Base-by-base conservation (phyloP, 2,113 vertebrate genomes). In the Charina bottae region DNA sequence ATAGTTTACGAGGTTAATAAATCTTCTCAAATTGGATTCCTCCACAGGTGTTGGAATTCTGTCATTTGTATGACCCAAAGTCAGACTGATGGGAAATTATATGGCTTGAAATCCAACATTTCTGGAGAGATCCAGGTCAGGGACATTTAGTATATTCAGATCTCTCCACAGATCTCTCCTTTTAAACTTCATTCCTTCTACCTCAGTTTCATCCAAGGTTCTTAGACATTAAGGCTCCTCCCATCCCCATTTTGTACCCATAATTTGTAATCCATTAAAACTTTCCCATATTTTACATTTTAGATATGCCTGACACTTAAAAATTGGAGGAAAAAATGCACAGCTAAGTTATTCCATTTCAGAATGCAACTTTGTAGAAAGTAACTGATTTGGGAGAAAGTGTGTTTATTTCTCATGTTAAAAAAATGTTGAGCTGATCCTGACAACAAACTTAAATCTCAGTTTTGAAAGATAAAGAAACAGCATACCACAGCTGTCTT, bases 401-500 rank as follows among this genome's bases (percentile, higher is more conserved):
- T 84, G 26, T 92, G 72, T 93, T 91, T 93, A 91, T 95, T 92
- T 83, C 78, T 93, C 49, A 17, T 33, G 86, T 84, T 94, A 26
- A 90, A 83, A 90, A 89, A 88, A 85, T 93, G 83, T 90, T 93
- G 93, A 96, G 94, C 90, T 85, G 86, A 88, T 26, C 87, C 92
- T 94, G 62, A 54, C 87, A 95, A 49, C 92, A 95, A 95, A 96
- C 6, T 54, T 59, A 95, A 87, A 92, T 89, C 56, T 94, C 90
- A 93, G 90, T 90, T 94, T 94, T 46, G 89, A 93, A 93, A 93
- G 4, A 13, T n/a, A 93, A 95, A 95, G 92, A 93, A 95, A 94
- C 64, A 94, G 64, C 92, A 93, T 89, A 93, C 96, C 95, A 78
- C 93, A 93, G 93, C 92, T 93, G 60, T 83, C 92, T 92, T 85